Evolutionary conservation across 2,113 vertebrate species (phyloP), one percentile per base, ranked within the genome.

Genomic region (Pristiophorus japonicus): DNA sequence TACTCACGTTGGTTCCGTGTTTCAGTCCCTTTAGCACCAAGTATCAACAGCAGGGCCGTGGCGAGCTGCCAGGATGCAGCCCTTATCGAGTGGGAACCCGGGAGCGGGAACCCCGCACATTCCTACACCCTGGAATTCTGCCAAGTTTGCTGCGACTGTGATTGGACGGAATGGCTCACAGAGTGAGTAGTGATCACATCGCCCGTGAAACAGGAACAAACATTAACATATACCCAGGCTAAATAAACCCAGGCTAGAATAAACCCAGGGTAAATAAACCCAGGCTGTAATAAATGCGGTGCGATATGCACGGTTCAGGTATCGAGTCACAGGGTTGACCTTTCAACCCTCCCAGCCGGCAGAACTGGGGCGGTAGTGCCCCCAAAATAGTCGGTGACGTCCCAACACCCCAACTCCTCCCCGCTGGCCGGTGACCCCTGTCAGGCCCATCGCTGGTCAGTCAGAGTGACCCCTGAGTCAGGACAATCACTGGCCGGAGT

Each of bases 101-200:
- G 98, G 94, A 98, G 99, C 97, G 96, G 98, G 91, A 98, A 99
- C 73, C 99, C 99, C 0, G 98, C 99, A 3, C 98, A 99, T 96
- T 99, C 99, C 0, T 99, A 99, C 97, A 98, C 97, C 0, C 97
- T 99, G 96, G 99, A 99, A 96, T 97, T 99, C 96, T 98, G 96
- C 90, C 98, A 97, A 96, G 96, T 96, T 95, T 97, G 96, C 4
- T 87, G 96, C 0, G 97, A 96, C 84, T 96, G 95, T 0, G 97
- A 96, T 81, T 96, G 95, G 70, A 96, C 95, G 0, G 96, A 96
- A 0, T 47, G 11, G 0, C 92, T 98, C 62, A 97, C 97, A 0
- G 98, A 98, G 98, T 98, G 96, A 97, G 98, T 92, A 63, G 11
- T 18, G 14, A 62, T 7, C 88, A 62, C 3, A 51, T 30, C 1